Conservation (phyloP, 2,888 invertebrate genomes). For the Torymus aiolomorphi region DNA sequence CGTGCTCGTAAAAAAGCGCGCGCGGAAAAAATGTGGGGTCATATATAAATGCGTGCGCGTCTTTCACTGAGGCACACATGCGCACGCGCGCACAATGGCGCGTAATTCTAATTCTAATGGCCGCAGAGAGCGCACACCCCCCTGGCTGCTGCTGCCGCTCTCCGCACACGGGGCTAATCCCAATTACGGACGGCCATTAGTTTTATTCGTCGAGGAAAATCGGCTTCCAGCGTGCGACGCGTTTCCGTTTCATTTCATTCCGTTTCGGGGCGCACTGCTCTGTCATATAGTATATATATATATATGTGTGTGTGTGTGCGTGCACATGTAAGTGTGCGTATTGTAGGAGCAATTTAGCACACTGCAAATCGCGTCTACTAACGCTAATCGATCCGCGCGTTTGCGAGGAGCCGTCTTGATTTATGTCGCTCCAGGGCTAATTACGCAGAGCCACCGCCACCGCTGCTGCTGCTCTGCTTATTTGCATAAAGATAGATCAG, state of each 20-base stretch:
- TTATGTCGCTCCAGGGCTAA: constrained; percentile 70
- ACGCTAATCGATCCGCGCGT: constrained; percentile 60
- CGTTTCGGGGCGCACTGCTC: no score
- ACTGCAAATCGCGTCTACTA: background rate
- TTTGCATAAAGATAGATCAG: constrained; percentile 72
- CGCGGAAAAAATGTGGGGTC: background rate
- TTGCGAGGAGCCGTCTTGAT: constrained; percentile 67
- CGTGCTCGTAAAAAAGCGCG: constrained; percentile 18
- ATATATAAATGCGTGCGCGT: background rate
- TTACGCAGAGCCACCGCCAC: constrained; percentile 60
- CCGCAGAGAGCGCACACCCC: constrained; percentile 42
- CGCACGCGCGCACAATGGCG: constrained; percentile 56
- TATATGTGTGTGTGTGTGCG: constrained; percentile 10
- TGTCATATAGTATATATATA: no score
- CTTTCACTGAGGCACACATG: constrained; percentile 57
- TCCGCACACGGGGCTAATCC: constrained; percentile 67
- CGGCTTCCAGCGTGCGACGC: constrained; percentile 62
- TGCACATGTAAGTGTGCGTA: background rate
- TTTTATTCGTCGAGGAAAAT: constrained; percentile 72
- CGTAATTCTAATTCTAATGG: constrained; percentile 69
- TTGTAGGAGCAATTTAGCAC: no score
- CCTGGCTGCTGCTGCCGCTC: constrained; percentile 49
- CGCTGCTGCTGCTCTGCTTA: constrained; percentile 57
- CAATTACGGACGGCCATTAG: constrained; percentile 74
- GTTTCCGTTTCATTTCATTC: background rate